Evolutionary conservation across 2,797 vertebrate genomes (phyloP).

Genomic region (Cryptoprocta ferox): DNA sequence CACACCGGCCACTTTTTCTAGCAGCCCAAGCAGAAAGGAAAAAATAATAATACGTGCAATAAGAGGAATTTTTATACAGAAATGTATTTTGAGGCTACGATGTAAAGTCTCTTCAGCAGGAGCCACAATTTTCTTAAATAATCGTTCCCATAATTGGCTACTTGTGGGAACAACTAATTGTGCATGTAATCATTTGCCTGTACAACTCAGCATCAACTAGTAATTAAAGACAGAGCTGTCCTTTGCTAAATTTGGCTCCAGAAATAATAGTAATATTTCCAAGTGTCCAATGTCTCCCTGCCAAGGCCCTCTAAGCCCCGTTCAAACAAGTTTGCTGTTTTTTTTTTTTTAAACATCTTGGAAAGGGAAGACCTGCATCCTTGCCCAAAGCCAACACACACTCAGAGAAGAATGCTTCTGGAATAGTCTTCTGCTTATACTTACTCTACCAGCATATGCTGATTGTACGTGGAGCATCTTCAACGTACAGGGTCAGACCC

Average conservation of each 20-base stretch:
- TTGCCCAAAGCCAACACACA: slow-evolving; percentile 46
- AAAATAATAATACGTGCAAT: slow-evolving; percentile 68
- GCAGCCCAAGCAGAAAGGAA: slow-evolving; percentile 36
- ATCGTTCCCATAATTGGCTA: slow-evolving; percentile 83
- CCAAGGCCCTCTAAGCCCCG: slow-evolving; percentile 76
- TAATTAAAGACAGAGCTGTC: slow-evolving; percentile 83
- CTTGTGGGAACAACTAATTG: slow-evolving; percentile 85
- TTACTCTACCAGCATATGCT: neutral
- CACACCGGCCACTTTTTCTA: slow-evolving; percentile 21
- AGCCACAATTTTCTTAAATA: slow-evolving; percentile 84
- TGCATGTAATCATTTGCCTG: slow-evolving; percentile 82
- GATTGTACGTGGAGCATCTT: neutral
- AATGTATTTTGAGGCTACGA: slow-evolving; percentile 76
- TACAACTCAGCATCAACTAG: slow-evolving; percentile 78
- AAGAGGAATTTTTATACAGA: slow-evolving; percentile 74
- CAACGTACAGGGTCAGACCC: neutral
- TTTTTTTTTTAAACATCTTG: slow-evolving; percentile 68
- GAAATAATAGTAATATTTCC: slow-evolving; percentile 84
- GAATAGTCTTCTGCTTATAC: neutral
- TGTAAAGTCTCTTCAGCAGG: slow-evolving; percentile 76
- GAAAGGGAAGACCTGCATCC: slow-evolving; percentile 52
- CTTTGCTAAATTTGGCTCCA: slow-evolving; percentile 82
- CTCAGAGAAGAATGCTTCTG: slow-evolving; percentile 5
- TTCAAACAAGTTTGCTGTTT: slow-evolving; percentile 73
- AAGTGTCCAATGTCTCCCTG: slow-evolving; percentile 73